Base-by-base conservation (phyloP, 2,113 vertebrate genomes). In the Ailurus styani region DNA sequence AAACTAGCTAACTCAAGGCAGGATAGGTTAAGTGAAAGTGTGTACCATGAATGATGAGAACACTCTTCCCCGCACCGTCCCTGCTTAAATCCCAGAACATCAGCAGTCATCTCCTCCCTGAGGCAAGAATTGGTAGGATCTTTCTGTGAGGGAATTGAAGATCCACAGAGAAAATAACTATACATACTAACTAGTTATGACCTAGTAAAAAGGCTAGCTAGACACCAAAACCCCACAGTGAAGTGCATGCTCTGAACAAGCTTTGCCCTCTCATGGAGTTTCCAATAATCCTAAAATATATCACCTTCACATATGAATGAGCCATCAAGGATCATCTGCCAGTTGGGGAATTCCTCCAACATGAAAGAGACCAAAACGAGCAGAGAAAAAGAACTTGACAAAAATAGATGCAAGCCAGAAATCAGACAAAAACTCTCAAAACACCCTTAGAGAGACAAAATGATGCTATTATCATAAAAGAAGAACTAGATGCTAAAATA, bases 331-430 rank as follows among this genome's bases (percentile, higher is more conserved):
- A 55, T 78, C 29, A 86, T 18, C 6, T 82, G 45, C 27, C 17
- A 79, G 23, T 73, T 84, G 68, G 29, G 7, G 25, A 81, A 93
- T 79, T 88, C 7, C 3, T 62, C n/a, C 66, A 60, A n/a, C 12
- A 68, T 37, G 55, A 86, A 92, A 92, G n/a, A 73, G 29, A 66
- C 77, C 4, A 82, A 95, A 82, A 75, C n/a, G 94, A 70, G 83
- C 37, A 90, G 90, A 81, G 37, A 89, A 42, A 87, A 91, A 25
- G 9, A 86, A 37, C 12, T 88, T 13, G 47, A 62, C 8, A 73
- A 87, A 96, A 90, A 57, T 21, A 52, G 62, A 93, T 91, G 21
- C 4, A 95, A 91, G 47, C 29, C 34, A 40, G 60, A 55, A 73
- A 50, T 75, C n/a, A 93, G 23, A 91, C 7, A 21, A 85, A 70